Conservation (phyloP, 2,113 vertebrate species). For the Brachionichthys hirsutus region DNA sequence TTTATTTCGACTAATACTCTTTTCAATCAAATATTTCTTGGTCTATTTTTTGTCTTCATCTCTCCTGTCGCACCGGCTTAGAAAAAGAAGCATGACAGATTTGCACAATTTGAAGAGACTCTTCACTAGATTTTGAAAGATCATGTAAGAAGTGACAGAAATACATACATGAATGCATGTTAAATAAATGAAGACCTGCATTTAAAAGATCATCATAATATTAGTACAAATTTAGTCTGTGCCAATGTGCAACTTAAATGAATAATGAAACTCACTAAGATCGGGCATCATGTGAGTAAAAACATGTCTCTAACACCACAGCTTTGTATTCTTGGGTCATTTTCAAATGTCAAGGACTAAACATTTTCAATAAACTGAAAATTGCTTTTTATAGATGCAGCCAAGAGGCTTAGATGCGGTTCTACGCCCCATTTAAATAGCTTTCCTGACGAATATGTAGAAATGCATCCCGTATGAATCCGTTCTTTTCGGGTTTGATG, state of each 20-base stretch:
- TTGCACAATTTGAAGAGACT: too few species aligned
- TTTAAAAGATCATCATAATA: slow-evolving; percentile 1
- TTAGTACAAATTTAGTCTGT: not conserved
- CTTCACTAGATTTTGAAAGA: slow-evolving; percentile 19
- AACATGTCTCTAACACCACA: not conserved
- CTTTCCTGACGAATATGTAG: slow-evolving; percentile 41
- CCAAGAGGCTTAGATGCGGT: slow-evolving; percentile 20
- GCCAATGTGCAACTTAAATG: too few species aligned
- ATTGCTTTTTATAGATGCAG: slow-evolving; percentile 26
- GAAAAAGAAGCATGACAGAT: too few species aligned
- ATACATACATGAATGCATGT: slow-evolving; percentile 11
- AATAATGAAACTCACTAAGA: not conserved
- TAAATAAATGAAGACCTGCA: slow-evolving; percentile 22
- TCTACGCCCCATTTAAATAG: slow-evolving; percentile 32
- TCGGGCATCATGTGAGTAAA: slow-evolving; percentile 4
- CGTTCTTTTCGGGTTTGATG: slow-evolving; percentile 61
- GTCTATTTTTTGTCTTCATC: too few species aligned
- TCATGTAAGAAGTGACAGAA: slow-evolving; percentile 1
- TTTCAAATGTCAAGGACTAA: slow-evolving; percentile 25
- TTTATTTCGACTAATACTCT: too few species aligned
- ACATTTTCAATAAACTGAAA: slow-evolving; percentile 38
- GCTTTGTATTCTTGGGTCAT: not conserved
- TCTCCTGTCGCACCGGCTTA: too few species aligned
- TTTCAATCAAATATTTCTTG: too few species aligned
- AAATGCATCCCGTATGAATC: slow-evolving; percentile 40